A percentile compares a stretch with the other conserved stretches of the same genome.
phyloP scores from a whole-genome alignment of 2,888 invertebrate species.

The Chironomus riparius region DNA sequence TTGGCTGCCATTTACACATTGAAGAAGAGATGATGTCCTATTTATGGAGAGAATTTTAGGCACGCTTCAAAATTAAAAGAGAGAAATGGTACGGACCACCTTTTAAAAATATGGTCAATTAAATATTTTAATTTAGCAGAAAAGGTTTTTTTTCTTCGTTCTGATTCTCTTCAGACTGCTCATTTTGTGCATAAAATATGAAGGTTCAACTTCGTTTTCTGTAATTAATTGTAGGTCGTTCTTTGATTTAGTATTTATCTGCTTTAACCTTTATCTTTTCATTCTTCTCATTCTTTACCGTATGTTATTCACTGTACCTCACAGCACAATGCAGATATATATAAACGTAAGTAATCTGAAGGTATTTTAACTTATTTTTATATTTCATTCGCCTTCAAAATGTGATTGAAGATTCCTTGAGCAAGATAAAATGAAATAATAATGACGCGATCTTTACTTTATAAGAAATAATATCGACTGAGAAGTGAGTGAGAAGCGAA shows the following conservation, averaged over 20 bases:
- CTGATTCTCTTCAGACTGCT: not conserved
- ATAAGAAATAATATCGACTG: not conserved
- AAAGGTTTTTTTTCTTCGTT: not conserved
- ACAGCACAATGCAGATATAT: not conserved
- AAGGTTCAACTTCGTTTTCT: not conserved
- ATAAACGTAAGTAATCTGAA: not conserved
- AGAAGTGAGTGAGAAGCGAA: not conserved
- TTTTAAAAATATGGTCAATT: not conserved
- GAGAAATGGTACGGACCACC: not conserved
- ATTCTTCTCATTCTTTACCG: not conserved
- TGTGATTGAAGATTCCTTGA: constrained; percentile 9
- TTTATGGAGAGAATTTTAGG: not conserved
- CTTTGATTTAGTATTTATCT: not conserved
- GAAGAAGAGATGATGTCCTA: not conserved
- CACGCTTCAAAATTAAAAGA: not conserved
- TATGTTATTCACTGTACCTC: not conserved
- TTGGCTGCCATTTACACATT: not conserved
- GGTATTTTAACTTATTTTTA: not conserved
- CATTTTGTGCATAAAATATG: constrained; percentile 10
- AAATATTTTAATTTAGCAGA: not conserved
- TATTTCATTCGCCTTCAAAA: not conserved
- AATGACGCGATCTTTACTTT: constrained; percentile 1
- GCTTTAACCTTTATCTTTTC: not conserved
- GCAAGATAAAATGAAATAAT: constrained; percentile 3
- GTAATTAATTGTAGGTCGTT: not conserved